phyloP scores from a whole-genome alignment of 2,888 invertebrate species.

The Drosophila neutralis region DNA sequence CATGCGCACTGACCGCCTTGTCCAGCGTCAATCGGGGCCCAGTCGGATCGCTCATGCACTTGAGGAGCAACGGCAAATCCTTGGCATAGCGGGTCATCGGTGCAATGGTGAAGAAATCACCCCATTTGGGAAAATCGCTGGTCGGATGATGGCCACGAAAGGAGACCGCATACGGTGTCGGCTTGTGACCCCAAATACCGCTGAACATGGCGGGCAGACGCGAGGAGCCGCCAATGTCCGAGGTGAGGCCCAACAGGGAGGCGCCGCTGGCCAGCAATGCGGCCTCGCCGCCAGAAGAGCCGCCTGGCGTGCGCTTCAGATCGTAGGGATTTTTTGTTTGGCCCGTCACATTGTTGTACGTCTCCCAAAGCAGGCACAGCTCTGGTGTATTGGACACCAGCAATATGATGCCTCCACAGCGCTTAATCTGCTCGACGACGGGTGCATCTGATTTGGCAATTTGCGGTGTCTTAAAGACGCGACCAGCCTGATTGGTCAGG shows the following conservation, averaged over 20 bases:
- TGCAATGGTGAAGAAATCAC: slow-evolving; percentile 91
- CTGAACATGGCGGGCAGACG: slow-evolving; percentile 95
- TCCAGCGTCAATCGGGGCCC: slow-evolving; percentile 85
- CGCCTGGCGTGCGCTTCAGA: slow-evolving; percentile 91
- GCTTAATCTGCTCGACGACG: slow-evolving; percentile 88
- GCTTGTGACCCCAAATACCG: slow-evolving; percentile 97
- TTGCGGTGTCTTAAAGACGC: slow-evolving; percentile 86
- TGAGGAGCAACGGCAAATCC: slow-evolving; percentile 91
- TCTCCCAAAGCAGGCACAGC: slow-evolving; percentile 96
- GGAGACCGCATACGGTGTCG: slow-evolving; percentile 89
- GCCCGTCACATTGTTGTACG: slow-evolving; percentile 94
- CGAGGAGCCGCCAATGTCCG: slow-evolving; percentile 95
- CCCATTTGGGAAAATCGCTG: slow-evolving; percentile 87
- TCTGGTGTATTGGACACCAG: slow-evolving; percentile 96
- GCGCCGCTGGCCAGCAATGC: slow-evolving; percentile 92
- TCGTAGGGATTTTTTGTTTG: slow-evolving; percentile 96
- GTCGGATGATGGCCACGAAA: slow-evolving; percentile 89
- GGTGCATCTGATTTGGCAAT: slow-evolving; percentile 91
- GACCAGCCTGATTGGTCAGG: slow-evolving; percentile 91
- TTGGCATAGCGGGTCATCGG: slow-evolving; percentile 95
- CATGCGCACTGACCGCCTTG: slow-evolving; percentile 85
- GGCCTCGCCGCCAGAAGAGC: slow-evolving; percentile 95
- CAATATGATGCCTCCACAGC: slow-evolving; percentile 93
- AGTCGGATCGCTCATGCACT: slow-evolving; percentile 87
- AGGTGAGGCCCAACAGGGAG: slow-evolving; percentile 92